These are phyloP conservation scores for Cotesia typhae DNA, from an alignment of 1,140 invertebrate genomes.

Conservation along the genomic window DNA sequence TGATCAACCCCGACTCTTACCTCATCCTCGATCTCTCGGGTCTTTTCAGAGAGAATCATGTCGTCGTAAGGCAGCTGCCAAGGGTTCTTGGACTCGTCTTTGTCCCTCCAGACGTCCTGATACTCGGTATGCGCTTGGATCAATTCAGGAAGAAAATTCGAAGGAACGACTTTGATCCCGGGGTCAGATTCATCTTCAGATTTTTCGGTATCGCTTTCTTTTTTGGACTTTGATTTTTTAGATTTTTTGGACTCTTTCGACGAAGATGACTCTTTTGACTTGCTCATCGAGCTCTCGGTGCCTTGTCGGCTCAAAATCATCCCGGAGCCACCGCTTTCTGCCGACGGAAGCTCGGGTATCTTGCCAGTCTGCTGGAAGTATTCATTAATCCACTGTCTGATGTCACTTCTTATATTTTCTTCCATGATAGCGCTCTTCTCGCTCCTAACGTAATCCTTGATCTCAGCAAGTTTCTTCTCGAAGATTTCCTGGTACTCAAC, in stretches of 20 bases:
- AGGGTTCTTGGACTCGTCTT: constrained; percentile 77
- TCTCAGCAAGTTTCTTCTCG: constrained; percentile 68
- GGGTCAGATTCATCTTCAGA: constrained; percentile 69
- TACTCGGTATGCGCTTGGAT: constrained; percentile 64
- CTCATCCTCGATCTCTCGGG: constrained; percentile 83
- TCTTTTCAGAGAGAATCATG: constrained; percentile 85
- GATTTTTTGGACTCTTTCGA: constrained; percentile 81
- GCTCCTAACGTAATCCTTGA: constrained; percentile 70
- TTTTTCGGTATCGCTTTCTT: constrained; percentile 68
- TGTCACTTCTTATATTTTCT: constrained; percentile 85
- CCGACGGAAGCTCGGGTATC: constrained; percentile 90
- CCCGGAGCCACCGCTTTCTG: constrained; percentile 86
- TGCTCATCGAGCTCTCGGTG: constrained; percentile 78
- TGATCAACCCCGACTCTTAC: constrained; percentile 85
- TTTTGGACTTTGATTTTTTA: constrained; percentile 67
- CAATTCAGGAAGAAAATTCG: constrained; percentile 66
- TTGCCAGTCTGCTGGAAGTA: constrained; percentile 84
- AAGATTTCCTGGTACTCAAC: constrained; percentile 70
- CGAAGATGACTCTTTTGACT: constrained; percentile 74
- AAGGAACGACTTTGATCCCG: constrained; percentile 65
- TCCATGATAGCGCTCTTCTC: constrained; percentile 75
- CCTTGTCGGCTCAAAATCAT: constrained; percentile 81
- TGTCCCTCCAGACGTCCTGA: constrained; percentile 81
- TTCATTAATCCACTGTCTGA: constrained; percentile 84
- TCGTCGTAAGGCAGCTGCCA: constrained; percentile 79